These are phyloP conservation scores for Neomonachus schauinslandi DNA, from an alignment of 2,113 vertebrate genomes.

Conservation along the genomic window DNA sequence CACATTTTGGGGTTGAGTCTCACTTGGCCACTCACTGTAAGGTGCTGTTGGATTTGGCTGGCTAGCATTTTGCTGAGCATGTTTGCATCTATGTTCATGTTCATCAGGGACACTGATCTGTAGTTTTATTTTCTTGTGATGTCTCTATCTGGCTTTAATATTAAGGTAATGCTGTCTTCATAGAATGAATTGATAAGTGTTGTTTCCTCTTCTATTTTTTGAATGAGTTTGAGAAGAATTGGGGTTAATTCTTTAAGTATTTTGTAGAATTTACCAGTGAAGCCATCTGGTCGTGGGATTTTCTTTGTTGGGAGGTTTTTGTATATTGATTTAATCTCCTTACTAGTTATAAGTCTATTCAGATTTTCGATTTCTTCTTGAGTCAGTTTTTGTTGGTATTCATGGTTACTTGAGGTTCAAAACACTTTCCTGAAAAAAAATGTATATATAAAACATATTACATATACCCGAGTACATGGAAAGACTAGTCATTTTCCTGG, in stretches of 20 bases:
- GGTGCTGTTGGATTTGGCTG: background rate
- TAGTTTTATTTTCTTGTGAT: background rate
- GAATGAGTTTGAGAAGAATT: background rate
- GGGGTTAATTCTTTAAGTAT: background rate
- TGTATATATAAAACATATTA: background rate
- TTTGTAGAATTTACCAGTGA: background rate
- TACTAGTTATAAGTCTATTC: background rate
- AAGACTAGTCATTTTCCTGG: background rate
- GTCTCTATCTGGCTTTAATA: background rate
- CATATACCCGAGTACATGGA: background rate
- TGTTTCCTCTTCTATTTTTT: background rate
- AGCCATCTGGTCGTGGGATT: background rate
- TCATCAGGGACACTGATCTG: background rate
- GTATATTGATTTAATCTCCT: background rate
- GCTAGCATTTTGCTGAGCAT: background rate
- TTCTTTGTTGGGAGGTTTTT: background rate
- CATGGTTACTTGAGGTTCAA: background rate
- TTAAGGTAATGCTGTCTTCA: background rate
- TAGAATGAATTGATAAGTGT: background rate
- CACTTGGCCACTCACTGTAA: background rate
- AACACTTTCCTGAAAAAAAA: background rate
- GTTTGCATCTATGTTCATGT: background rate
- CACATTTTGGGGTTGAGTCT: background rate
- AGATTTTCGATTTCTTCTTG: slow-evolving; percentile 16
- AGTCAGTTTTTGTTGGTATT: background rate